Conservation (phyloP, 2,113 vertebrate species). For the Herpetotheres cachinnans region DNA sequence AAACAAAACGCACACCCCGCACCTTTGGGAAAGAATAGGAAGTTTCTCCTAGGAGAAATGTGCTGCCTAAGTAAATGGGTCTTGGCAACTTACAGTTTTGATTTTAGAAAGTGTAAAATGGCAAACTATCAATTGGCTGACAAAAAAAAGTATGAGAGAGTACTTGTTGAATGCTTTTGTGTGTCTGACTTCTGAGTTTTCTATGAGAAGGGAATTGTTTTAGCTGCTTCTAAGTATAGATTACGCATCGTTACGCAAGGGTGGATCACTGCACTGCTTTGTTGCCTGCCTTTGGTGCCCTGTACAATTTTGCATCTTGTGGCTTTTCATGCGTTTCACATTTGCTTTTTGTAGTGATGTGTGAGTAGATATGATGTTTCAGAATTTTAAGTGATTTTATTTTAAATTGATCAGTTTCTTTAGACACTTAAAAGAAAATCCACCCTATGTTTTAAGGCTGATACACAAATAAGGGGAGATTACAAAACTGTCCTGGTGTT, state of each 20-base stretch:
- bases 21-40: not conserved
- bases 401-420: not conserved
- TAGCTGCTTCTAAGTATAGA: not conserved
- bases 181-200: not conserved
- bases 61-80: not conserved
- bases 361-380: not conserved
- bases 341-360: not conserved
- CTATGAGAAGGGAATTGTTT: constrained; percentile 4
- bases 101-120: not conserved
- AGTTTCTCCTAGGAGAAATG: not conserved
- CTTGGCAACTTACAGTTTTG: not conserved
- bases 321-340: not conserved
- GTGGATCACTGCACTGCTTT: not conserved
- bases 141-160: not conserved
- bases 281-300: not conserved
- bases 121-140: not conserved
- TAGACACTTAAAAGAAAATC: not conserved
- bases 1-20: not conserved
- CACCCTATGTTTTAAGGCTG: not conserved
- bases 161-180: not conserved
- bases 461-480: not conserved
- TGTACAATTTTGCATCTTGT: not conserved
- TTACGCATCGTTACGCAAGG: not conserved
- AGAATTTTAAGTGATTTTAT: not conserved
- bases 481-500: not conserved